phyloP scores from a whole-genome alignment of 2,113 vertebrate genomes.

The Hypanus sabinus region DNA sequence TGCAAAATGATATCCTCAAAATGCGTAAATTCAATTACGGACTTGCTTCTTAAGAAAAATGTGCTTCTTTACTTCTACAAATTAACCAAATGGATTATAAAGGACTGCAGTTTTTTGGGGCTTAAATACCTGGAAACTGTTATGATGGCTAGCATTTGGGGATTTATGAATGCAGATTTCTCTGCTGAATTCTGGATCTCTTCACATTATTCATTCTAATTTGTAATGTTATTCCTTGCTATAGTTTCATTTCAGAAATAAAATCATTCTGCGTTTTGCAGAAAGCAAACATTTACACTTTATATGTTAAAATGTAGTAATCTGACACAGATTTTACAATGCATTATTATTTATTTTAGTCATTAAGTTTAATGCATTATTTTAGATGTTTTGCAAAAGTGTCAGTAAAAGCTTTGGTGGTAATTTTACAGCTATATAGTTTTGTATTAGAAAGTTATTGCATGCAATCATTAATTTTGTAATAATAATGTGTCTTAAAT shows the following conservation, averaged over 20 bases:
- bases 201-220: neutral
- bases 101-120: neutral
- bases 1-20: neutral
- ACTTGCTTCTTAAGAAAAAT: neutral
- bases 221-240: neutral
- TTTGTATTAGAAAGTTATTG: neutral
- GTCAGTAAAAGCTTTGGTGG: neutral
- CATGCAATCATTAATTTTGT: neutral
- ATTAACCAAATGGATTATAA: conserved; percentile 11
- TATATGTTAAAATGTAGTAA: neutral
- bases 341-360: neutral
- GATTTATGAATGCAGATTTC: neutral
- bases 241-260: neutral
- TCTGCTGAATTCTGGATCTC: neutral
- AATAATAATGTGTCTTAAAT: neutral
- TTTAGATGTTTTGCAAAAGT: neutral
- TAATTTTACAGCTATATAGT: neutral
- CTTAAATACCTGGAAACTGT: neutral
- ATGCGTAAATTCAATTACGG: neutral
- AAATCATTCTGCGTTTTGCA: conserved; percentile 8
- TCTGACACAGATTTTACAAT: neutral
- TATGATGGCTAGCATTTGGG: neutral
- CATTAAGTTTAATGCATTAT: neutral
- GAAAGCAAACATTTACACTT: neutral
- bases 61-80: neutral